Percentiles rank a stretch among this genome's conserved stretches.
Evolutionary conservation across 2,113 vertebrate species (phyloP).

Genomic region (Athene noctua): DNA sequence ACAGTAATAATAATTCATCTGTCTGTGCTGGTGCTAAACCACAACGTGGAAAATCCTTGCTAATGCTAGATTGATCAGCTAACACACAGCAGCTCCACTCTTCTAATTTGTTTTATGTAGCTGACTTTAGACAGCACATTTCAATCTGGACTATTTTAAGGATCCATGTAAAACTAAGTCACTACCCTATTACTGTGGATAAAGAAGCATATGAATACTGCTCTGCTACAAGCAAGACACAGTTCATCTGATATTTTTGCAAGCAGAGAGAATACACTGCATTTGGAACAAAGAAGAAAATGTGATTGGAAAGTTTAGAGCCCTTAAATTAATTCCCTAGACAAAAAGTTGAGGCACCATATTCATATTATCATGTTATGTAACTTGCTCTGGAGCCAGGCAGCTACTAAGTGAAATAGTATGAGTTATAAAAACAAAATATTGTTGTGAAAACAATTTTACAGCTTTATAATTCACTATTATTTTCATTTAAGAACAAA

Average conservation of each 20-base stretch:
- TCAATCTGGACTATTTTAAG: slow-evolving; percentile 36
- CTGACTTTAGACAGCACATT: slow-evolving; percentile 14
- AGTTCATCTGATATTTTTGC: slow-evolving; percentile 18
- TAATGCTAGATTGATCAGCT: slow-evolving; percentile 44
- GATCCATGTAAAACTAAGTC: slow-evolving; percentile 20
- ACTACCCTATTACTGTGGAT: not conserved
- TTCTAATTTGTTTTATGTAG: slow-evolving; percentile 55
- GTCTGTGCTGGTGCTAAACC: slow-evolving; percentile 12
- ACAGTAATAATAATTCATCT: slow-evolving; percentile 11
- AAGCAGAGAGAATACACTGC: not conserved
- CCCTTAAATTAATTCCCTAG: slow-evolving; percentile 53
- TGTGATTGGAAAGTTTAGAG: slow-evolving; percentile 49
- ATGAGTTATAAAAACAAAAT: slow-evolving; percentile 58
- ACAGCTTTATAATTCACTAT: slow-evolving; percentile 48
- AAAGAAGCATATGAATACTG: not conserved
- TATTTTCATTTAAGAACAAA: slow-evolving; percentile 61
- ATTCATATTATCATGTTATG: slow-evolving; percentile 47
- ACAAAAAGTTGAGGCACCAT: slow-evolving; percentile 46
- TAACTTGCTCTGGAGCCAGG: slow-evolving; percentile 17
- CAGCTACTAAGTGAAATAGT: slow-evolving; percentile 53
- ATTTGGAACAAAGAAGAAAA: slow-evolving; percentile 21
- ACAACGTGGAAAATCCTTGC: slow-evolving; percentile 30
- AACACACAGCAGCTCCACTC: not conserved
- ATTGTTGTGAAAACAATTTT: slow-evolving; percentile 60
- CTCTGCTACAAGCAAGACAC: not conserved